Evolutionary conservation across 2,888 invertebrate species (phyloP), one percentile per base, ranked within the genome.

Genomic region (Yponomeuta evonymella): DNA sequence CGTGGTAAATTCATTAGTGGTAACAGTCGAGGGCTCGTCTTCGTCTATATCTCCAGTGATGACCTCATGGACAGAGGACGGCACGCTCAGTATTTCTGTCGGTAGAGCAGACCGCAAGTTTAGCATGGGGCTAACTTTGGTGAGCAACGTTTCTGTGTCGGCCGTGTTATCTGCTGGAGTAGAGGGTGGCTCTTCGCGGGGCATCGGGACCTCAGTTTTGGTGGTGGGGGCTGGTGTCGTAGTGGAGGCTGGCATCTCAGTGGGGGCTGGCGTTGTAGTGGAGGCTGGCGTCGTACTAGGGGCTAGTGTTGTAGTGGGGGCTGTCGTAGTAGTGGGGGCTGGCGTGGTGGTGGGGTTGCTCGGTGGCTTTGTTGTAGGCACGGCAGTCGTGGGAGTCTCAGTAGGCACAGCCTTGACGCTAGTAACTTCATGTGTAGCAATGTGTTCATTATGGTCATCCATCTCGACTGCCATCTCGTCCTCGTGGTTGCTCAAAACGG

Each of bases 31-130:
- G 62, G 78, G 81, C 70, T 78, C 79, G 2, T 74, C 76, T 10
- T 84, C 83, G 23, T 83, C 82, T 62, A 80, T 70, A 30, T 85
- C 83, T n/a, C 79, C 83, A 4, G 76, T 82, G 23, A 80, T 78
- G 1, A 83, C 85, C 72, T 86, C 86, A 8, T 82, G 75, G n/a
- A 81, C 76, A 58, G 81, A 76, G 58, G 89, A 83, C 9, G 87
- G 82, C 1, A 79, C 75, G 71, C 81, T 84, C 2, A 89, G 73
- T 71, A 88, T 83, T 78, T 89, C 88, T 63, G 87, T 88, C 0
- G 90, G 85, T 71, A 91, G 87, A 12, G 85, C 89, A 15, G 90
- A 88, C 72, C 90, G 82, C 63, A 90, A 78, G 74, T 90, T 89
- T 9, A 88, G 75, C 79, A 86, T 85, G 0, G 87, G 81, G 72